A percentile compares a stretch with the other conserved stretches of the same genome.
Evolutionary conservation across 2,888 invertebrate species (phyloP).

Genomic region (Agriotes lineatus): DNA sequence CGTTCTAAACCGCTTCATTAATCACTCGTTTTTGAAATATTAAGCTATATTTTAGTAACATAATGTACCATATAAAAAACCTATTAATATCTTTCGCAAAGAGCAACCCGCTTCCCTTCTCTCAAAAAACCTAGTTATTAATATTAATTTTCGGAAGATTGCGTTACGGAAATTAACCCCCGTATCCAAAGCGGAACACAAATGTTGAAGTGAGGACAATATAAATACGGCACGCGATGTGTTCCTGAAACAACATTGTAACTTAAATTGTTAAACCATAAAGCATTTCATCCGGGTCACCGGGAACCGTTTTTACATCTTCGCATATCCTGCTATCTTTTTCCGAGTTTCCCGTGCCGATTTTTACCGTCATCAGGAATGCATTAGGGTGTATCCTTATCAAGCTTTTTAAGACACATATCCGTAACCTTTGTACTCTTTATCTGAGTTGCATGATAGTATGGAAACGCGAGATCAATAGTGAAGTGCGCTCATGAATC

Average conservation of each 20-base stretch:
- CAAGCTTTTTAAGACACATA: slow-evolving; percentile 26
- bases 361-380: slow-evolving; percentile 34
- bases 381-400: slow-evolving; percentile 32
- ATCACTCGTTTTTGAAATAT: slow-evolving; percentile 22
- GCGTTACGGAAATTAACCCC: slow-evolving; percentile 13
- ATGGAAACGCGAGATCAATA: slow-evolving; percentile 5
- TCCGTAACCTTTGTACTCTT: slow-evolving; percentile 28
- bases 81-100: slow-evolving; percentile 12
- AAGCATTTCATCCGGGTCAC: slow-evolving; percentile 17
- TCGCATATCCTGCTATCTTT: slow-evolving; percentile 18
- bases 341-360: slow-evolving; percentile 8
- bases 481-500: slow-evolving; percentile 8
- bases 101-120: slow-evolving; percentile 2
- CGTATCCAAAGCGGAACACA: background rate
- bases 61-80: slow-evolving; percentile 24
- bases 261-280: slow-evolving; percentile 19
- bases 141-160: slow-evolving; percentile 17
- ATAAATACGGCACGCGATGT: slow-evolving; percentile 10
- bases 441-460: slow-evolving; percentile 17
- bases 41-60: slow-evolving; percentile 26
- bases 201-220: slow-evolving; percentile 14
- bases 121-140: slow-evolving; percentile 8
- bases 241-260: slow-evolving; percentile 11
- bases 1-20: slow-evolving; percentile 10
- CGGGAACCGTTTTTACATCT: slow-evolving; percentile 2